Base-by-base conservation (phyloP, 2,888 invertebrate species). In the Drosophila falleni region DNA sequence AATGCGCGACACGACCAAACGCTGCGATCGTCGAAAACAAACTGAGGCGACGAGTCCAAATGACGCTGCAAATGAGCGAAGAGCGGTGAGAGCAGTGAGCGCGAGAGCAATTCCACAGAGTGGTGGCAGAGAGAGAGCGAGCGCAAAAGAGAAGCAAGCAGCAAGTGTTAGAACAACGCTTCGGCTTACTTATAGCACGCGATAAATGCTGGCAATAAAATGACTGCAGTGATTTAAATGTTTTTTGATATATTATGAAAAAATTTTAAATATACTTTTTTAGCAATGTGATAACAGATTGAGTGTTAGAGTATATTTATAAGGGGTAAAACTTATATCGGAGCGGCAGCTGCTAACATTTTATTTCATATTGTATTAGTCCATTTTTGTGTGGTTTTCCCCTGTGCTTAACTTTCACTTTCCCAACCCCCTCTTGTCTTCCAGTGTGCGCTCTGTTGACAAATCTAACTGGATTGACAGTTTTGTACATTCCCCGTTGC, bases 11-110 rank as follows among this genome's bases (percentile, higher is more conserved):
- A 80, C 81, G 51, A 88, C 91, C 84, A 70, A 69, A 64, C 90
- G 68, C 71, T 78, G 71, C 89, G 91, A 91, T 91, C 91, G 89
- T 78, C 71, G 67, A 79, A 81, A 82, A 64, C 76, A 80, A 85
- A 91, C 91, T 91, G 83, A 90, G 64, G 15, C 49, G n/a, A 33
- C 39, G 62, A 47, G 53, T 19, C 60, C 11, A 33, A 49, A 19
- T 49, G 55, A 19, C 37, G 58, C 55, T 44, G n/a, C 54, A 37
- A 33, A 50, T 49, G 60, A 50, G 37, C 54, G 31, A 15, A 15
- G 65, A 49, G 50, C 31, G 10, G 8, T 39, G 42, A 35, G 29
- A 26, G 55, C 37, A 33, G 8, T 16, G 26, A 35, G 46, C 26
- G 66, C 39, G 71, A 35, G 49, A 8, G 55, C 15, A 54, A 37